Conservation (phyloP, 2,797 vertebrate species). For the Clarias fuscus region DNA sequence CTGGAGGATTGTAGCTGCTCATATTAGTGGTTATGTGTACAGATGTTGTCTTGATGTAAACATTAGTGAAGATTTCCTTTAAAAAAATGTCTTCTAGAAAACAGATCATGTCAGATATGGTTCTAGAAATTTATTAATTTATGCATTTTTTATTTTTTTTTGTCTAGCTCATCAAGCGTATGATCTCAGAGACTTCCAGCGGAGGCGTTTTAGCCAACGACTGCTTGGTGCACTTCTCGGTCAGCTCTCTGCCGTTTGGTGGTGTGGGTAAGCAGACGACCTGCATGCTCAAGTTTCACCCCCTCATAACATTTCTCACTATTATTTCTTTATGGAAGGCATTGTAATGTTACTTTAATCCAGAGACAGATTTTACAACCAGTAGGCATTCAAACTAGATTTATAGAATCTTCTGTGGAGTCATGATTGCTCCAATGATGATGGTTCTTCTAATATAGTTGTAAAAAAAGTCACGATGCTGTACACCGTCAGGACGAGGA, state of each 20-base stretch:
- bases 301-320: neutral
- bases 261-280: slow-evolving; percentile 83
- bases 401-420: neutral
- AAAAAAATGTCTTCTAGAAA: neutral
- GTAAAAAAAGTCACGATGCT: too few relatives aligned
- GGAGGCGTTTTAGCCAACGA: slow-evolving; percentile 90
- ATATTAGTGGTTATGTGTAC: too few relatives aligned
- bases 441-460: too few relatives aligned
- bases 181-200: slow-evolving; percentile 87
- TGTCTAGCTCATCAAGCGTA: slow-evolving; percentile 74
- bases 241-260: slow-evolving; percentile 86
- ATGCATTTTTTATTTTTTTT: slow-evolving; percentile 14
- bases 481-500: too few relatives aligned
- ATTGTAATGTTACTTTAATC: neutral
- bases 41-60: too few relatives aligned
- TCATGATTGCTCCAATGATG: too few relatives aligned
- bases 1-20: too few relatives aligned
- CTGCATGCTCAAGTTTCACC: neutral
- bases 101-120: neutral
- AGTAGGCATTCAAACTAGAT: too few relatives aligned
- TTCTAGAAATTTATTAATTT: neutral
- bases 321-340: neutral
- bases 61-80: neutral
- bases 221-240: slow-evolving; percentile 82
- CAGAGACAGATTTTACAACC: neutral